A percentile compares a stretch with the other conserved stretches of the same genome.
Evolutionary conservation across 2,797 vertebrate genomes (phyloP).

Genomic region (Alcedo atthis): DNA sequence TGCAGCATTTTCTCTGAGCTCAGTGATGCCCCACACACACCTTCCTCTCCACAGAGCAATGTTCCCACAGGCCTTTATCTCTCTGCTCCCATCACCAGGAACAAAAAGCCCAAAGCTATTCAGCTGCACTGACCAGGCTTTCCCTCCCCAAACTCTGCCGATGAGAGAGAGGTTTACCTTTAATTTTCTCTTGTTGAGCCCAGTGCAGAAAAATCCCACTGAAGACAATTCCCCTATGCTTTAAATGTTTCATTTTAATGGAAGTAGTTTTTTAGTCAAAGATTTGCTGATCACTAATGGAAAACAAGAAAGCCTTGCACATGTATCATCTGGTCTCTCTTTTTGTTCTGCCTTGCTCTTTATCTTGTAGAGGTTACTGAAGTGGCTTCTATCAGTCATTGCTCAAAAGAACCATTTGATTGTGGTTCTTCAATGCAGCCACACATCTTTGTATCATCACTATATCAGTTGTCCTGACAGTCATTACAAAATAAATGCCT

Average conservation of each 20-base stretch:
- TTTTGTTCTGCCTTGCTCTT: not conserved
- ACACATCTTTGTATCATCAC: not conserved
- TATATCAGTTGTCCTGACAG: fast-evolving
- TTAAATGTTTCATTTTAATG: not conserved
- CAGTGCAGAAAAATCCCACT: not conserved
- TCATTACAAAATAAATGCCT: not conserved
- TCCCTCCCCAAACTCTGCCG: not conserved
- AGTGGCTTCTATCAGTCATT: not conserved
- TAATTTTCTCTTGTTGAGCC: not conserved
- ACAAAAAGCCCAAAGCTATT: not conserved
- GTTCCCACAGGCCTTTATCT: not conserved
- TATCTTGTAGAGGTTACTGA: not conserved
- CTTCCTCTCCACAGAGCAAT: not conserved
- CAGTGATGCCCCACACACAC: fast-evolving
- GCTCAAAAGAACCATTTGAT: not conserved
- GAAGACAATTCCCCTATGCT: not conserved
- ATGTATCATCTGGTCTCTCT: not conserved
- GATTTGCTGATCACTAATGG: not conserved
- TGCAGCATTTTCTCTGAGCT: not conserved
- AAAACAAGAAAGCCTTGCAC: not conserved
- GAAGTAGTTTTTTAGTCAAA: not conserved
- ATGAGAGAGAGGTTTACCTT: not conserved
- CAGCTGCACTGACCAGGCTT: not conserved
- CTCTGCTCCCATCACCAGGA: not conserved
- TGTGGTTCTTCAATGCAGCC: not conserved